Evolutionary conservation across 2,797 vertebrate species (phyloP).

Genomic region (Coracias cyanogaster): DNA sequence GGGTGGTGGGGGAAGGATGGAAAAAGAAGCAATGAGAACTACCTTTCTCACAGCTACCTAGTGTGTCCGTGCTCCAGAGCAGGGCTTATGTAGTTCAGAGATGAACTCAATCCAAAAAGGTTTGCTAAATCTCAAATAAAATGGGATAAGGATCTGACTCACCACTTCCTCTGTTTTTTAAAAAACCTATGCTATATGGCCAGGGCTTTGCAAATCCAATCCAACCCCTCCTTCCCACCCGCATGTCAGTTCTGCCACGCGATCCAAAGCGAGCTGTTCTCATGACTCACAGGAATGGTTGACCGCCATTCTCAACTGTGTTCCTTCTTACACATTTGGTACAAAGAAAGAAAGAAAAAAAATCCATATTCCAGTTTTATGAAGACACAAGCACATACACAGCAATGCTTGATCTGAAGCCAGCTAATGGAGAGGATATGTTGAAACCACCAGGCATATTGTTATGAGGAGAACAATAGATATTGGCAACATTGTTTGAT

Average conservation of each 20-base stretch:
- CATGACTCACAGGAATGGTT: conserved; percentile 27
- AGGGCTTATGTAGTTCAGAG: not conserved
- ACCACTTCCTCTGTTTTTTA: conserved; percentile 42
- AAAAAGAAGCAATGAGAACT: not conserved
- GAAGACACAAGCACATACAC: conserved; percentile 73
- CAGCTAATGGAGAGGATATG: conserved; percentile 73
- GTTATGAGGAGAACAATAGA: conserved; percentile 80
- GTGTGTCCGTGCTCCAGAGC: not conserved
- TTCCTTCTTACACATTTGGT: conserved; percentile 62
- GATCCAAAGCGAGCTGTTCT: not conserved
- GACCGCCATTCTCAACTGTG: conserved; percentile 48
- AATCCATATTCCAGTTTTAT: conserved; percentile 60
- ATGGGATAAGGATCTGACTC: conserved; percentile 14
- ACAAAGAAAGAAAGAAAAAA: conserved; percentile 9
- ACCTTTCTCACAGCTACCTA: not conserved
- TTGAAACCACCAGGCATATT: conserved; percentile 79
- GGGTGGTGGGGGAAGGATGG: not conserved
- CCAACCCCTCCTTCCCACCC: not conserved
- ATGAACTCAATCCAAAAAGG: not conserved
- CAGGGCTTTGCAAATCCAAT: not conserved
- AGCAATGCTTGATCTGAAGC: conserved; percentile 74
- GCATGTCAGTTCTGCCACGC: rapidly evolving
- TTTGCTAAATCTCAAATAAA: conserved; percentile 22
- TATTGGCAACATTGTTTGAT: conserved; percentile 80
- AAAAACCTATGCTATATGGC: not conserved